Evolutionary conservation across 1,140 invertebrate genomes (phyloP).

Genomic region (Macrobrachium rosenbergii): DNA sequence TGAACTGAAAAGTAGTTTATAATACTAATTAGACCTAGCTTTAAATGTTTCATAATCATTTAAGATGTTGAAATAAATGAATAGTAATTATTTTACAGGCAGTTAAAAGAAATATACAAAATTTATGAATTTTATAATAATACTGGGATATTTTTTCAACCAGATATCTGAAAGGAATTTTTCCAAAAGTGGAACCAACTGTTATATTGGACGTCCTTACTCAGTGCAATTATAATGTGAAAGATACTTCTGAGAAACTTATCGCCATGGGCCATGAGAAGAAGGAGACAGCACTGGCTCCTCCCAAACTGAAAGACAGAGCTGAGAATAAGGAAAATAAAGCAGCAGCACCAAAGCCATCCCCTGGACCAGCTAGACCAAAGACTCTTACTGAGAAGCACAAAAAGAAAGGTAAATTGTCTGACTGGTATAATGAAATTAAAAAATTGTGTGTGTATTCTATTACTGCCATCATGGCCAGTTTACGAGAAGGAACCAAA

Average conservation of each 20-base stretch:
- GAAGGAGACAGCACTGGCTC: slow-evolving; percentile 74
- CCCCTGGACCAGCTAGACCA: slow-evolving; percentile 70
- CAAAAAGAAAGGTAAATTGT: slow-evolving; percentile 79
- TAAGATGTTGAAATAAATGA: too few species aligned
- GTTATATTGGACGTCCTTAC: slow-evolving; percentile 85
- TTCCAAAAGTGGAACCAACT: slow-evolving; percentile 92
- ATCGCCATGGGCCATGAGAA: slow-evolving; percentile 85
- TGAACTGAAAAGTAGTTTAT: too few species aligned
- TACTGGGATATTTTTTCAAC: neutral
- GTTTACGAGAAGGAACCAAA: too few species aligned
- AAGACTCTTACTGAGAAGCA: slow-evolving; percentile 76
- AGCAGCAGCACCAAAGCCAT: slow-evolving; percentile 67
- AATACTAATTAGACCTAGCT: too few species aligned
- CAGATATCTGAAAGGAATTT: slow-evolving; percentile 92
- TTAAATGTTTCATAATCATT: too few species aligned
- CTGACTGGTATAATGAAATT: slow-evolving; percentile 38
- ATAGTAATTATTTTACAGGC: too few species aligned
- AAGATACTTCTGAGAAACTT: slow-evolving; percentile 84
- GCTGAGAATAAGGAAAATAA: slow-evolving; percentile 69
- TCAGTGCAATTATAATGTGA: slow-evolving; percentile 89
- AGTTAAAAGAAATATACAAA: too few species aligned
- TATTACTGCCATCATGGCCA: too few species aligned
- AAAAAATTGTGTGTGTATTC: neutral
- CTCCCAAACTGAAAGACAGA: slow-evolving; percentile 70
- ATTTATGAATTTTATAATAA: too few species aligned